Conservation (phyloP, 2,888 invertebrate species). For the Auanema sp. region DNA sequence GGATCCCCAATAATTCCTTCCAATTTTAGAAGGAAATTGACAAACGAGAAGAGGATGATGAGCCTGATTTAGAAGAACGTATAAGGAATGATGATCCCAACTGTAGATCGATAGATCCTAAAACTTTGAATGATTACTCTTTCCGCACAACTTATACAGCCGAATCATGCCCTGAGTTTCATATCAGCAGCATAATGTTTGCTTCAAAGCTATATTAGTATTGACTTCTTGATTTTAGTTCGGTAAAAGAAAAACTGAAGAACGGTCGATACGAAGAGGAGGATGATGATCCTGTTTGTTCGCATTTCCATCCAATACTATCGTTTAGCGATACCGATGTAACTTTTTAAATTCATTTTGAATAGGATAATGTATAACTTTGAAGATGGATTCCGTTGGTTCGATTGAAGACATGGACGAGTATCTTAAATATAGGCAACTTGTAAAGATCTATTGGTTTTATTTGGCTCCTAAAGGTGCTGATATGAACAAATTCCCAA, state of each 20-base stretch:
- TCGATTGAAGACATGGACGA: too few species aligned
- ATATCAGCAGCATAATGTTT: constrained; percentile 7
- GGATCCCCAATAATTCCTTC: background rate
- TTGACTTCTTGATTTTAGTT: background rate
- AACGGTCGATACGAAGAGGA: too few species aligned
- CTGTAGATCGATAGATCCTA: constrained; percentile 20
- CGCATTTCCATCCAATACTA: too few species aligned
- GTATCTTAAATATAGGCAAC: too few species aligned
- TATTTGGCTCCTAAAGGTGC: too few species aligned
- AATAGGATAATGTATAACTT: too few species aligned
- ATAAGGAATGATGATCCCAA: constrained; percentile 31
- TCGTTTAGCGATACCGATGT: too few species aligned
- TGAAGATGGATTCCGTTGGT: too few species aligned
- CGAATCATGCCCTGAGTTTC: constrained; percentile 38
- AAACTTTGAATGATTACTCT: background rate
- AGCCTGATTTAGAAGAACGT: constrained; percentile 45
- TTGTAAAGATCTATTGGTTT: too few species aligned
- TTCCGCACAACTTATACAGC: constrained; percentile 31
- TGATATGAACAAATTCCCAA: background rate
- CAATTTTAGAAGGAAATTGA: constrained; percentile 14
- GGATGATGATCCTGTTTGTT: too few species aligned
- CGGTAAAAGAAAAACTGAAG: too few species aligned
- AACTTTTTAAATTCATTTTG: too few species aligned
- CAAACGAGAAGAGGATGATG: constrained; percentile 30
- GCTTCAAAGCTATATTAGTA: background rate